Evolutionary conservation across 2,113 vertebrate species (phyloP).

Genomic region (Prunella fulvescens): DNA sequence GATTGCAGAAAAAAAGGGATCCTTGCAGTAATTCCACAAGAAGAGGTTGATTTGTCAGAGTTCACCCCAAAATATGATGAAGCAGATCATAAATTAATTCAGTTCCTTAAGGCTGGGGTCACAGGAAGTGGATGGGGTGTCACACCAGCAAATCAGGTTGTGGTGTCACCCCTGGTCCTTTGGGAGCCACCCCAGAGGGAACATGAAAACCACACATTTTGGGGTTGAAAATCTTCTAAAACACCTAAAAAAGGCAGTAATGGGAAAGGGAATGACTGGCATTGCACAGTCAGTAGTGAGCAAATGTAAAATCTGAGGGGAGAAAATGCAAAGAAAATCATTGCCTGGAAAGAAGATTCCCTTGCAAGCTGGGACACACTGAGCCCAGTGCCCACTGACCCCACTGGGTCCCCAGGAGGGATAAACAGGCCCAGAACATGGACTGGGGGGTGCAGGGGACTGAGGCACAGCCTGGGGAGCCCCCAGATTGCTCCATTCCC

Average conservation of each 20-base stretch:
- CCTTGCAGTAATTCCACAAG: neutral
- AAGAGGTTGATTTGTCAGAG: neutral
- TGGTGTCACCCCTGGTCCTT: neutral
- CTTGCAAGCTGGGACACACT: fast-evolving
- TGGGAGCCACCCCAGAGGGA: neutral
- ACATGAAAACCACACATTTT: neutral
- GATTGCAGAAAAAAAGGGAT: neutral
- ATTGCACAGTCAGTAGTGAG: neutral
- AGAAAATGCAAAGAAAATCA: neutral
- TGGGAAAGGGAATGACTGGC: neutral
- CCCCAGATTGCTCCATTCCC: neutral
- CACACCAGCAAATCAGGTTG: neutral
- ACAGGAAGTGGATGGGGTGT: neutral
- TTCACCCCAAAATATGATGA: neutral
- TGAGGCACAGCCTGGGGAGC: neutral
- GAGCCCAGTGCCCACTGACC: fast-evolving
- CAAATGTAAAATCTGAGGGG: neutral
- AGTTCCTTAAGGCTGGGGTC: neutral
- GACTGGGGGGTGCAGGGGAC: neutral
- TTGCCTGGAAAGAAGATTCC: neutral
- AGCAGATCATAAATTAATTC: neutral
- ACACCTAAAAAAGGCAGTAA: neutral
- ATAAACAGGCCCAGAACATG: fast-evolving
- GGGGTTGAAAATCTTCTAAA: neutral
- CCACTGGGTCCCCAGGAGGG: fast-evolving